Evolutionary conservation across 2,797 vertebrate genomes (phyloP).

Genomic region (Hyperoplus immaculatus): DNA sequence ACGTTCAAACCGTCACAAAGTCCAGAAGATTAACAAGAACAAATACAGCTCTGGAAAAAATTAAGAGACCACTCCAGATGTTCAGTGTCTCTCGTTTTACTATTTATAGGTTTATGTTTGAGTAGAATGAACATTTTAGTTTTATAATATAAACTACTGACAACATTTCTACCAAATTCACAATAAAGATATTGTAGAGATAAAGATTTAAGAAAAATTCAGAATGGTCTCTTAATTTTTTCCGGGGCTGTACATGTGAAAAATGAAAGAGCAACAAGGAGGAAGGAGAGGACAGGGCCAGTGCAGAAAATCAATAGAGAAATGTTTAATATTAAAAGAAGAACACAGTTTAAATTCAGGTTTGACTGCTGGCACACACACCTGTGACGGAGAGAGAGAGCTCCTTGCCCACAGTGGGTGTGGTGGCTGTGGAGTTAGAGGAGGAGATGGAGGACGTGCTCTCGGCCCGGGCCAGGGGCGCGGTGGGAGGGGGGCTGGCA

Average conservation of each 20-base stretch:
- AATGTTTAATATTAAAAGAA: slow-evolving; percentile 36
- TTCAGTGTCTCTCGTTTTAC: too few relatives aligned
- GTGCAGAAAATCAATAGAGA: slow-evolving; percentile 34
- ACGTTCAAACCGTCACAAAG: slow-evolving; percentile 2
- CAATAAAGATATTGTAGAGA: too few relatives aligned
- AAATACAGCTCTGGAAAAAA: neutral
- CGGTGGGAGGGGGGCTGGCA: slow-evolving; percentile 93
- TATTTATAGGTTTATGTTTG: too few relatives aligned
- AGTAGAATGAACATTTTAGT: too few relatives aligned
- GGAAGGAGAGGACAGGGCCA: slow-evolving; percentile 36
- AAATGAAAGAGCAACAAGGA: neutral
- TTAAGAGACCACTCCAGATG: too few relatives aligned
- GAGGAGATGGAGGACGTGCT: slow-evolving; percentile 99
- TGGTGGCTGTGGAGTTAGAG: slow-evolving; percentile 96
- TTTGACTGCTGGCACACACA: slow-evolving; percentile 68
- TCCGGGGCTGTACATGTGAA: too few relatives aligned
- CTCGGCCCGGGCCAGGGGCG: slow-evolving; percentile 95
- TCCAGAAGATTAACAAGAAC: neutral
- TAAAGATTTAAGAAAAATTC: too few relatives aligned
- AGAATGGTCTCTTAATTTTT: too few relatives aligned
- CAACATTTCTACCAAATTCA: too few relatives aligned
- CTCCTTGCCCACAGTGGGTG: slow-evolving; percentile 95
- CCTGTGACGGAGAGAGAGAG: slow-evolving; percentile 86
- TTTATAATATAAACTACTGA: too few relatives aligned
- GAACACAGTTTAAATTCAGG: neutral